These are phyloP conservation scores for Melanotaenia boesemani DNA, from an alignment of 2,797 vertebrate genomes.

Conservation along the genomic window DNA sequence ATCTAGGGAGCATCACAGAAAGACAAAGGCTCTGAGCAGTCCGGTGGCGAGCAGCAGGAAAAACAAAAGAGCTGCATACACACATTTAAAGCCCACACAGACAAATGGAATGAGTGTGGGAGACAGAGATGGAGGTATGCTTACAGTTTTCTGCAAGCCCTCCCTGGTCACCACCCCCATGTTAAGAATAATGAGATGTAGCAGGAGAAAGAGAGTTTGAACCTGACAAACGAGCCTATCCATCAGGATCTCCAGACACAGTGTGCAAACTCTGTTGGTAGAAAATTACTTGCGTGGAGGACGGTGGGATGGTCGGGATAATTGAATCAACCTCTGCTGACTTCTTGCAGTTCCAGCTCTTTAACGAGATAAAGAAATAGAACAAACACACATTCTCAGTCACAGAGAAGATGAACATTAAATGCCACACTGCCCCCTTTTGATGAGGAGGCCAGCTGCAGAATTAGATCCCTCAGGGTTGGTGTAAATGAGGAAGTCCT, in stretches of 20 bases:
- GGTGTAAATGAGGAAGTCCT: conserved; percentile 64
- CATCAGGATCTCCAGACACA: conserved; percentile 51
- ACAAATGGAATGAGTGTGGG: conserved; percentile 22
- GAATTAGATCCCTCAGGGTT: conserved; percentile 17
- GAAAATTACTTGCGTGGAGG: conserved; percentile 52
- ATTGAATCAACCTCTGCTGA: conserved; percentile 68
- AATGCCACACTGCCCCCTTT: conserved; percentile 66
- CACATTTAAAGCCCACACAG: conserved; percentile 60
- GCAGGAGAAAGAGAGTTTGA: conserved; percentile 44
- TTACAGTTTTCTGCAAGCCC: conserved; percentile 26
- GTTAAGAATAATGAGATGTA: conserved; percentile 66
- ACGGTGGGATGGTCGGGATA: conserved; percentile 50
- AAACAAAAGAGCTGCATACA: conserved; percentile 67
- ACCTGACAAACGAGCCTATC: conserved; percentile 53
- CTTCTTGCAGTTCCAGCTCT: conserved; percentile 50
- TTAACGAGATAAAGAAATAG: conserved; percentile 58
- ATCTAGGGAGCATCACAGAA: conserved; percentile 72
- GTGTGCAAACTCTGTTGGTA: conserved; percentile 19
- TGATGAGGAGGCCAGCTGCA: conserved; percentile 66
- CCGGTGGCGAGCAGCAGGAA: conserved; percentile 51
- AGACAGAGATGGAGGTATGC: conserved; percentile 41
- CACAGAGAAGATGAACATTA: not conserved
- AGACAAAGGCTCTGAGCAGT: conserved; percentile 74
- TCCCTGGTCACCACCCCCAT: conserved; percentile 45
- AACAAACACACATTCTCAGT: not conserved